Percentiles rank a stretch among this genome's conserved stretches.
Conservation (phyloP, 2,113 vertebrate species). For the Apodemus sylvaticus region DNA sequence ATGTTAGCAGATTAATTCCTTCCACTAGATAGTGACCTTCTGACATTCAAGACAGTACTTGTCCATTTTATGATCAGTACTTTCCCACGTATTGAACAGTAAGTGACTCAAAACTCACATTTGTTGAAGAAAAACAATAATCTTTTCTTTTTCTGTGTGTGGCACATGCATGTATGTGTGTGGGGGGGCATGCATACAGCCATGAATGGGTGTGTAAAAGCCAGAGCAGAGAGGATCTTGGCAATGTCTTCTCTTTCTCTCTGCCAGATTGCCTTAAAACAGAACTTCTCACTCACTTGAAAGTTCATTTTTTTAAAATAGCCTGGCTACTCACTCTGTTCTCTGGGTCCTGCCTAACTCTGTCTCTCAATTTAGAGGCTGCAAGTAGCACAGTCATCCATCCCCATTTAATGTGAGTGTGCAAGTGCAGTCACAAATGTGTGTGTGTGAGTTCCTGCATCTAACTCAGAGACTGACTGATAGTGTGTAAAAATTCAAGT, state of each 20-base stretch:
- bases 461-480: background rate
- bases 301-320: background rate
- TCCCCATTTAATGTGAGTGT: background rate
- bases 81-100: constrained; percentile 18
- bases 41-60: background rate
- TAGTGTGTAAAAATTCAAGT: background rate
- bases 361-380: background rate
- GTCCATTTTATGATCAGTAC: background rate
- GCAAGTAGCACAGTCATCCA: background rate
- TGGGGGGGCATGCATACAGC: too few species aligned
- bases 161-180: background rate
- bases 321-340: background rate
- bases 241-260: background rate
- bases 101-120: background rate
- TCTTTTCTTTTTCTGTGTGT: background rate
- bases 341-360: background rate
- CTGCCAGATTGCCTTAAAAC: too few species aligned
- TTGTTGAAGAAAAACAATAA: background rate
- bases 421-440: background rate
- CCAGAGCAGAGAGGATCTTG: background rate
- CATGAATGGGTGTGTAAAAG: background rate
- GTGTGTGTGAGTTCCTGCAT: background rate
- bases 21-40: background rate
- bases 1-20: background rate
- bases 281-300: background rate